Evolutionary conservation across 2,888 invertebrate genomes (phyloP).

Genomic region (Lasioglossum pauxillum): DNA sequence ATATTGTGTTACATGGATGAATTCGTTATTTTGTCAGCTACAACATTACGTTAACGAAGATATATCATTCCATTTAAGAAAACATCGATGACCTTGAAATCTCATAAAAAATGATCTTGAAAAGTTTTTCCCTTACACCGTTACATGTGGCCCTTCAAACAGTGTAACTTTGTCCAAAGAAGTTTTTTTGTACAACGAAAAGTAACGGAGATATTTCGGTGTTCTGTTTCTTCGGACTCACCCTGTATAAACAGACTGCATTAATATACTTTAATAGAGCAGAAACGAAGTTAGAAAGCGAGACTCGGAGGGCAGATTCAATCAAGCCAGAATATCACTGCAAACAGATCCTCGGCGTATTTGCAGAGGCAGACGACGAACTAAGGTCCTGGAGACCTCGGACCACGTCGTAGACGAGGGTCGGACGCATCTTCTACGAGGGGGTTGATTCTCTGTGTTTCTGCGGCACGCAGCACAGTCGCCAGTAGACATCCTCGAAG

Average conservation of each 20-base stretch:
- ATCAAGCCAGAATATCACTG: neutral
- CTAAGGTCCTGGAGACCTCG: neutral
- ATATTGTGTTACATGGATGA: too few relatives aligned
- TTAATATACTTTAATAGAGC: neutral
- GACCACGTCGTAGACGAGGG: neutral
- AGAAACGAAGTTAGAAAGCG: neutral
- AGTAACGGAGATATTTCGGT: too few relatives aligned
- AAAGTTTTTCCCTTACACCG: too few relatives aligned
- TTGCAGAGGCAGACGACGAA: neutral
- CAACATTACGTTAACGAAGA: too few relatives aligned
- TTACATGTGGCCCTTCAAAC: too few relatives aligned
- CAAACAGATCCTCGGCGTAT: neutral
- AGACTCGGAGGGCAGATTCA: neutral
- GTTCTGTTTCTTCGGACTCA: too few relatives aligned
- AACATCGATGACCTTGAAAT: too few relatives aligned
- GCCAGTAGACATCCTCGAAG: neutral
- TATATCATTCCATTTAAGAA: too few relatives aligned
- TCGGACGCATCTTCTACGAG: neutral
- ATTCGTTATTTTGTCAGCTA: too few relatives aligned
- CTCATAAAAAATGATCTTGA: too few relatives aligned
- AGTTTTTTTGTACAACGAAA: too few relatives aligned
- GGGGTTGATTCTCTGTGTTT: neutral
- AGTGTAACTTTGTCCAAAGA: too few relatives aligned
- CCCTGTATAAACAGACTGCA: neutral
- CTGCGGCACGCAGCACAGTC: neutral